Conservation (phyloP, 2,113 vertebrate genomes). For the Camarhynchus parvulus region DNA sequence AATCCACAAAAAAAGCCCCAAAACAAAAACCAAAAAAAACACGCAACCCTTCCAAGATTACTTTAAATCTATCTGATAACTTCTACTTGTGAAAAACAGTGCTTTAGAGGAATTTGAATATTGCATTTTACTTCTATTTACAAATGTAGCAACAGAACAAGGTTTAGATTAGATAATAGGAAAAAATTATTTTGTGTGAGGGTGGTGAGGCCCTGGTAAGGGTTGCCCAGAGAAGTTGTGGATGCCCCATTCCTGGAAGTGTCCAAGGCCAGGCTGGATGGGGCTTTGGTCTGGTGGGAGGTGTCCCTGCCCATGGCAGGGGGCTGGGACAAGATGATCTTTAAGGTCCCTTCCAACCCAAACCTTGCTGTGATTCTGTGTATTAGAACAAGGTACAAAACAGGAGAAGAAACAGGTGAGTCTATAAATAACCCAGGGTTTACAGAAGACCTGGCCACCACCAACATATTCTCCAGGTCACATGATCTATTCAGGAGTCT, state of each 20-base stretch:
- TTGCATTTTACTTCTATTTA: neutral
- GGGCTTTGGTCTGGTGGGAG: fast-evolving
- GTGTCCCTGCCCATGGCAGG: neutral
- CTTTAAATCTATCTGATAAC: neutral
- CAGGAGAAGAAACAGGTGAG: neutral
- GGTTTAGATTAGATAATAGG: neutral
- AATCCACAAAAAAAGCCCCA: too few relatives aligned
- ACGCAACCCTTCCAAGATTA: neutral
- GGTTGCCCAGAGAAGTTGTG: neutral
- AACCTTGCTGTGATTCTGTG: neutral
- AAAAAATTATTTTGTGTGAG: neutral
- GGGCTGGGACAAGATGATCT: neutral
- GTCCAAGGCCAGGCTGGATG: neutral
- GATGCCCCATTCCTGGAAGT: neutral
- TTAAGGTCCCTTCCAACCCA: neutral
- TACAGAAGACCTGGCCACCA: neutral
- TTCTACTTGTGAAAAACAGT: neutral
- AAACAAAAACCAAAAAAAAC: too few relatives aligned
- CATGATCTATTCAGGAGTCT: neutral
- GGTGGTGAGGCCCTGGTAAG: neutral
- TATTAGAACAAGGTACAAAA: neutral
- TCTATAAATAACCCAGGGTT: neutral
- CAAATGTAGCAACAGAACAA: neutral
- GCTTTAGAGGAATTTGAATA: neutral
- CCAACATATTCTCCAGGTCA: neutral